Evolutionary conservation across 2,888 invertebrate species (phyloP), one percentile per base, ranked within the genome.

Genomic region (Sthenelais limicola): DNA sequence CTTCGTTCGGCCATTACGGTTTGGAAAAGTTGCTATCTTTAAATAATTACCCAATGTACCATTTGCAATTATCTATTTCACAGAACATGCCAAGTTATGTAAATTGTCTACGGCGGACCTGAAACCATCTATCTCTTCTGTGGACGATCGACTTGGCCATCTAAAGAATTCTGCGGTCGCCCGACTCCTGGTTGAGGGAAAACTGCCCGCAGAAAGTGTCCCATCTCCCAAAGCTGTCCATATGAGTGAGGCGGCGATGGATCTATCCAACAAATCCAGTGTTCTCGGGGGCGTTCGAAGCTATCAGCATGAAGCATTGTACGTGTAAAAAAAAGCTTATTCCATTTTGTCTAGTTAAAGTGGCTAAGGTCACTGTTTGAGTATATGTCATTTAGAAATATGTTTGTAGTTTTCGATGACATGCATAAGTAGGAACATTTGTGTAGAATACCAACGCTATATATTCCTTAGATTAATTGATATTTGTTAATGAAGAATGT

Each of bases 151-250:
- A 26, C 62, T 69, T 21, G 66, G 71, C 15, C 47, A 56, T 15
- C 72, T 76, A 18, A 51, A 49, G n/a, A 49, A 77, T 48, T 75
- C 75, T 21, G 72, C 77, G 24, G 70, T 77, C 3, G 77, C 75
- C 24, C 66, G 75, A 12, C 71, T 77, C 26, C 73, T 77, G 35
- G 72, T 77, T 15, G 71, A 72, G 49, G 77, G 77, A 0, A 54
- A 62, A 38, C 71, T 76, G 3, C 71, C 74, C 12, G 56, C 62
- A 9, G 71, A 71, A 9, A 43, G 54, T 43, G 28, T 30, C 28
- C 51, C 68, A 2, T 33, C 26, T 9, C 33, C 24, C 24, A 56
- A 28, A 12, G 9, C 52, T 21, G 52, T 18, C 9, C 12, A 21
- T 26, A 35, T n/a, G 21, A 1, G 51, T n/a, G 54, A 52, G 7